Evolutionary conservation across 2,113 vertebrate species (phyloP).

Genomic region (Dasyornis broadbenti): DNA sequence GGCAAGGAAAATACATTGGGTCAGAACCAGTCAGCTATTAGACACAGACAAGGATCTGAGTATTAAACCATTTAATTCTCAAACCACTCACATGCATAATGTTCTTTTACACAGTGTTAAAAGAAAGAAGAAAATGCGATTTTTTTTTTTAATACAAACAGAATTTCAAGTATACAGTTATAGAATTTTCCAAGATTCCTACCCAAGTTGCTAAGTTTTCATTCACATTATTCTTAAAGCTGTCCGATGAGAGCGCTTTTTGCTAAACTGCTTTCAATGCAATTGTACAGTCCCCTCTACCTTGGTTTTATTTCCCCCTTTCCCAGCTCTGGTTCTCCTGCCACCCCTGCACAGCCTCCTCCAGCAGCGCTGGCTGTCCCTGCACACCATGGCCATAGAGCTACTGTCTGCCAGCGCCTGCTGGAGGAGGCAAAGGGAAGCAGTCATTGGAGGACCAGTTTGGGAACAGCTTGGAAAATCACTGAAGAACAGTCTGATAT

Average conservation of each 20-base stretch:
- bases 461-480: slow-evolving; percentile 10
- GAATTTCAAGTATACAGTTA: slow-evolving; percentile 82
- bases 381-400: background rate
- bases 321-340: background rate
- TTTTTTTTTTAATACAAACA: slow-evolving; percentile 74
- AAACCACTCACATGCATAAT: slow-evolving; percentile 86
- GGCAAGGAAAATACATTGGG: rapidly evolving
- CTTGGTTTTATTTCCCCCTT: slow-evolving; percentile 15
- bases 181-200: slow-evolving; percentile 77
- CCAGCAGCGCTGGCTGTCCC: background rate
- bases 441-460: background rate
- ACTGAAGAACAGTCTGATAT: background rate
- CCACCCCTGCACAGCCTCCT: background rate
- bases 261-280: slow-evolving; percentile 71
- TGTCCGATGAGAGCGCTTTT: slow-evolving; percentile 70
- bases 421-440: slow-evolving; percentile 13
- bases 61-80: slow-evolving; percentile 84
- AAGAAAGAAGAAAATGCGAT: slow-evolving; percentile 76
- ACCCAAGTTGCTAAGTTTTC: slow-evolving; percentile 76
- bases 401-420: background rate
- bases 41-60: slow-evolving; percentile 39
- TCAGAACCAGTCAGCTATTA: background rate
- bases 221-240: slow-evolving; percentile 86
- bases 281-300: slow-evolving; percentile 63
- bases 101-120: slow-evolving; percentile 83